Base-by-base conservation (phyloP, 1,140 invertebrate genomes). In the Brachionus paranguensis region DNA sequence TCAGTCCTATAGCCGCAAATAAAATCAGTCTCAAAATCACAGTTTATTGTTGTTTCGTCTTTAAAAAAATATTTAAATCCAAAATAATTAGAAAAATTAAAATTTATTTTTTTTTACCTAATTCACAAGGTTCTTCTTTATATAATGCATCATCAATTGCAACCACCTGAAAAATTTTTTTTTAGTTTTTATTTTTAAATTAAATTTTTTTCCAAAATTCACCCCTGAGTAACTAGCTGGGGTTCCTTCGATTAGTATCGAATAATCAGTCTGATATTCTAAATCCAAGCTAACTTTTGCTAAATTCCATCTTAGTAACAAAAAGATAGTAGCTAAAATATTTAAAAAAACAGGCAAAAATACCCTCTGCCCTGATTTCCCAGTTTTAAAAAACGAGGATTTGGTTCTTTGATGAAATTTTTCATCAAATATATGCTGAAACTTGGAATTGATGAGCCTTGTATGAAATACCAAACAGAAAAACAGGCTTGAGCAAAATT, bases 1-100 rank as follows among this genome's bases (percentile, higher is more conserved):
- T 94, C 93, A 85, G 94, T 92, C 1, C 88, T 91, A 93, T 93
- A 94, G 33, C 92, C 93, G 85, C 94, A 94, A 0, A 94, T 86
- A 86, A 91, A 90, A 14, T 50, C 47, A 1, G 88, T 88, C 87
- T 95, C 93, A 87, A 95, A 94, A 87, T 94, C 92, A 86, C 94
- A 95, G 20, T 86, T 86, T 33, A 72, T 84, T 43, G 74, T 27
- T 1, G 37, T 43, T 50, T 50, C 45, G 24, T 76, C 72, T 24
- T 24, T 76, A 27, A 53, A 72, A 43, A 47, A 43, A n/a, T 50
- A 24, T 29, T 55, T 78, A 78, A 20, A 37, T 10, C 24, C 12
- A 11, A 37, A 11, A 33, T 33, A 7, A 37, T 37, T 3, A 37
- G 33, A 37, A 37, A 12, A n/a, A 8, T 12, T 14, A 6, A 14